Evolutionary conservation across 2,888 invertebrate species (phyloP).

Genomic region (Candidula unifasciata): DNA sequence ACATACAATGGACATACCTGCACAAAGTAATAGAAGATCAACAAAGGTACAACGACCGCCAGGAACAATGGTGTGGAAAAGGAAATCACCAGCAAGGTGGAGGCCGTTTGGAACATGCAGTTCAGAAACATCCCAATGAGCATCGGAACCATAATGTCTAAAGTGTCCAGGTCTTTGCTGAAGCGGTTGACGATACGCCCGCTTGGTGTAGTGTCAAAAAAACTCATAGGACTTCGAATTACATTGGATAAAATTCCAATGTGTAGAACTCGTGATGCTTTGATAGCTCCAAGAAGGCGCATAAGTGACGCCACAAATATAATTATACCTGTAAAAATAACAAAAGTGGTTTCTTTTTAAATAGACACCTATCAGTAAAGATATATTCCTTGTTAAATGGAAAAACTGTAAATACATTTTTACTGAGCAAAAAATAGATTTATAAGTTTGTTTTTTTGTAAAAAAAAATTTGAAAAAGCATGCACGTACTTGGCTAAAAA

Average conservation of each 20-base stretch:
- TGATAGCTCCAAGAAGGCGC: slow-evolving; percentile 49
- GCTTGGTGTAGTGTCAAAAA: slow-evolving; percentile 72
- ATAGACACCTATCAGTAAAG: not conserved
- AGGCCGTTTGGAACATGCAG: slow-evolving; percentile 55
- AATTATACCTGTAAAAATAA: slow-evolving; percentile 29
- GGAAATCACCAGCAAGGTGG: slow-evolving; percentile 63
- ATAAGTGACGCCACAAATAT: slow-evolving; percentile 50
- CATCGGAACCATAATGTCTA: slow-evolving; percentile 60
- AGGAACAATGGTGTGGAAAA: slow-evolving; percentile 67
- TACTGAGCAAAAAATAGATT: too few species aligned
- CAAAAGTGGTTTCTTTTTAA: not conserved
- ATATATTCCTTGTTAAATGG: not conserved
- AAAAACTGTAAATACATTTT: too few species aligned
- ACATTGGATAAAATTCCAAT: slow-evolving; percentile 67
- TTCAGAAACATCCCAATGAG: slow-evolving; percentile 52
- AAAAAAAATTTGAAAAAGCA: too few species aligned
- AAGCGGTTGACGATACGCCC: slow-evolving; percentile 73
- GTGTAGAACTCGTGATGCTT: slow-evolving; percentile 70
- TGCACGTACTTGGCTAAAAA: too few species aligned
- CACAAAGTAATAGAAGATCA: slow-evolving; percentile 65
- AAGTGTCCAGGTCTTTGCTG: slow-evolving; percentile 70
- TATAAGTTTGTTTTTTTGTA: too few species aligned
- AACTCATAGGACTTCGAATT: slow-evolving; percentile 72
- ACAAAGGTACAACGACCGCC: slow-evolving; percentile 61
- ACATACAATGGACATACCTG: slow-evolving; percentile 61